Conservation (phyloP, 2,113 vertebrate species). For the Vidua macroura region DNA sequence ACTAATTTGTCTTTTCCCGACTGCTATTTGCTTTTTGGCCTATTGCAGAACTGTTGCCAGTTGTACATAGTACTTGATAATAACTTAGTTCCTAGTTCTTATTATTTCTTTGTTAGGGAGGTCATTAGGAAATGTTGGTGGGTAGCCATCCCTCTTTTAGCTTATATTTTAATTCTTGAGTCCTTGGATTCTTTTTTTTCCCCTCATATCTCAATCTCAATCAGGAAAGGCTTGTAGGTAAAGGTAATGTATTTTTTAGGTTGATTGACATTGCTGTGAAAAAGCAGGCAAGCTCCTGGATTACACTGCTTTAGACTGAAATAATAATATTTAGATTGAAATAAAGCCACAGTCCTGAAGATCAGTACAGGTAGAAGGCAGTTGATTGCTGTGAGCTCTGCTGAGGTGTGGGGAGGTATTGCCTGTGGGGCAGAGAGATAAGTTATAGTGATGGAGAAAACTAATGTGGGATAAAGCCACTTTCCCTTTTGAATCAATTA, state of each 20-base stretch:
- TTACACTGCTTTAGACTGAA: not conserved
- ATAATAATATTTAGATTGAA: not conserved
- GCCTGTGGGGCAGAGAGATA: not conserved
- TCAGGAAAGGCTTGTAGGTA: not conserved
- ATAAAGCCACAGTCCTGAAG: not conserved
- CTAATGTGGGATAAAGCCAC: not conserved
- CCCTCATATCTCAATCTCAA: accelerated
- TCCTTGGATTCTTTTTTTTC: not conserved
- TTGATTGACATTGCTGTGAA: not conserved
- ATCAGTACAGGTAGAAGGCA: not conserved
- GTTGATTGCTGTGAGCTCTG: not conserved
- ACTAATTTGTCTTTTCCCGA: not conserved
- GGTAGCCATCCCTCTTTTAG: not conserved
- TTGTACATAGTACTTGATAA: not conserved
- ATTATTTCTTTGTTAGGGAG: not conserved
- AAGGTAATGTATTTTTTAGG: not conserved
- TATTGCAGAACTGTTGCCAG: not conserved
- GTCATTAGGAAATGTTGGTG: not conserved
- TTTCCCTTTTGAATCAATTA: not conserved
- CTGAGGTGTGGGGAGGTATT: not conserved
- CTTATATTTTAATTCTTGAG: not conserved
- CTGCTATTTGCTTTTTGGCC: not conserved
- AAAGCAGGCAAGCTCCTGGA: not conserved
- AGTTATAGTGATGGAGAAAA: not conserved
- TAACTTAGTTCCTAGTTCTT: not conserved